phyloP scores from a whole-genome alignment of 1,140 invertebrate species.

The Trachymyrmex septentrionalis region DNA sequence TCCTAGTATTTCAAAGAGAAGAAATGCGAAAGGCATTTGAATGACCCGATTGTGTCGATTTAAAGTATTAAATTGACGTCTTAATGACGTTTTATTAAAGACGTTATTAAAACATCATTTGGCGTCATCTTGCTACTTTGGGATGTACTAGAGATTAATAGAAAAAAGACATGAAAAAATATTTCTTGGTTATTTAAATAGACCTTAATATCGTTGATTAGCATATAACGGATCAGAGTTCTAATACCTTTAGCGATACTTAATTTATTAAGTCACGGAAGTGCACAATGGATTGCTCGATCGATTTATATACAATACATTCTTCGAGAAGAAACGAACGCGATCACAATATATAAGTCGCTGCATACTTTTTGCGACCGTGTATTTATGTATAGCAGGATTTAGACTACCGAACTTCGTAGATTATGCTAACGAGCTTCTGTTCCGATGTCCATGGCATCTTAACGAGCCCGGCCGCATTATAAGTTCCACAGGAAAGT shows the following conservation, averaged over 20 bases:
- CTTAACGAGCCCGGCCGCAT: constrained; percentile 72
- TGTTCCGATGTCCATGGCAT: constrained; percentile 72
- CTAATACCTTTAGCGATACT: not conserved
- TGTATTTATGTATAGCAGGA: constrained; percentile 60
- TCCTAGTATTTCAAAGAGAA: no score
- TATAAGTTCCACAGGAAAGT: constrained; percentile 73
- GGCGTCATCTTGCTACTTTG: no score
- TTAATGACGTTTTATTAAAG: no score
- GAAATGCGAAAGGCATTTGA: no score
- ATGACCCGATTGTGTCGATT: no score
- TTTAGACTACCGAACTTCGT: constrained; percentile 58
- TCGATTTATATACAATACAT: not conserved
- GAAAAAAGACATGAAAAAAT: not conserved
- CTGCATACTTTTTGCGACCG: constrained; percentile 44
- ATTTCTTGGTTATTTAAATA: not conserved
- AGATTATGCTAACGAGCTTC: constrained; percentile 75
- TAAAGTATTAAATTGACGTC: no score
- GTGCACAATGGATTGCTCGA: not conserved
- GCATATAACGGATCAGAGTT: not conserved
- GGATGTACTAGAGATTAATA: not conserved
- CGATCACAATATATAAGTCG: not conserved
- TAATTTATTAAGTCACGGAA: not conserved
- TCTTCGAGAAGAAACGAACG: not conserved
- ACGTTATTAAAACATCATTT: no score
- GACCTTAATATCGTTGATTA: not conserved